Conservation (phyloP, 2,888 invertebrate genomes). For the Vannuccia rotundouncinata region DNA sequence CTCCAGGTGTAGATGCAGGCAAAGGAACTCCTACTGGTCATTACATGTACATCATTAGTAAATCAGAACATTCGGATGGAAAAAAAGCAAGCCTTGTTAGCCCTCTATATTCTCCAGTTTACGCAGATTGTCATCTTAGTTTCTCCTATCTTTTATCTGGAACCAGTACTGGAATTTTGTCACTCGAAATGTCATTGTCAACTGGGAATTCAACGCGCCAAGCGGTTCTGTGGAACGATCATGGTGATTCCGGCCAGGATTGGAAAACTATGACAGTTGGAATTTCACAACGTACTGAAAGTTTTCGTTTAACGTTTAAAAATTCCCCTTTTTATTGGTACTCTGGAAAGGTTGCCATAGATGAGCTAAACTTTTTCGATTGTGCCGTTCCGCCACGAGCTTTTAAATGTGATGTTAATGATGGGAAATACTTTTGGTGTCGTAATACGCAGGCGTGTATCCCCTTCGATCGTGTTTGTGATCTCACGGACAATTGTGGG, state of each 20-base stretch:
- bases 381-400: slow-evolving; percentile 29
- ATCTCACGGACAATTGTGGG: slow-evolving; percentile 42
- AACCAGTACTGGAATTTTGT: neutral
- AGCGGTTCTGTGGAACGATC: neutral
- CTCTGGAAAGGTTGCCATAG: slow-evolving; percentile 33
- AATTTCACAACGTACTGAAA: slow-evolving; percentile 44
- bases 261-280: slow-evolving; percentile 42
- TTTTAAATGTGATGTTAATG: slow-evolving; percentile 31
- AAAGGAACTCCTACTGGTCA: slow-evolving; percentile 42
- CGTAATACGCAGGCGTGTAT: slow-evolving; percentile 38
- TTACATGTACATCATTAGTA: slow-evolving; percentile 35
- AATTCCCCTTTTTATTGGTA: slow-evolving; percentile 31
- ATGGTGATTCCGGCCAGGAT: neutral
- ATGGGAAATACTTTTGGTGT: slow-evolving; percentile 39
- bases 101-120: neutral
- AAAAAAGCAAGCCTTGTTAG: slow-evolving; percentile 35
- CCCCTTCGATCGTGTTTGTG: slow-evolving; percentile 38
- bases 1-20: slow-evolving; percentile 48
- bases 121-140: slow-evolving; percentile 12
- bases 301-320: slow-evolving; percentile 45
- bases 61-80: neutral
- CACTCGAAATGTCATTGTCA: neutral
- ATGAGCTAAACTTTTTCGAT: slow-evolving; percentile 28
- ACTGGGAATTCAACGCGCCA: neutral
- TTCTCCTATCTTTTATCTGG: neutral